phyloP scores from a whole-genome alignment of 1,140 invertebrate species.

The Pachyrhynchus sulphureomaculatus region DNA sequence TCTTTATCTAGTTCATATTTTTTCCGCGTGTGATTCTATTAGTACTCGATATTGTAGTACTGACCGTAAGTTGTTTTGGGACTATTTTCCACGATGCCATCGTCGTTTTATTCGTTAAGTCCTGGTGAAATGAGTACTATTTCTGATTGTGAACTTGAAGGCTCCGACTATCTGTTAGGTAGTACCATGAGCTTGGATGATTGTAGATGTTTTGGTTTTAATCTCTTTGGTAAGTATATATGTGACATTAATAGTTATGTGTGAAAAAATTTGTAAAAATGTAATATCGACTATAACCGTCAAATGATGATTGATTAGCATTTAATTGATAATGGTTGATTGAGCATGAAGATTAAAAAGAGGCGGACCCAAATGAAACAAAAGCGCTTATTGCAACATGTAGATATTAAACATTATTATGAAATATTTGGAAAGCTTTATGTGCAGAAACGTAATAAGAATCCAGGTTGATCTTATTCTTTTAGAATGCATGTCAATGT shows the following conservation, averaged over 20 bases:
- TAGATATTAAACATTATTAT: too few relatives aligned
- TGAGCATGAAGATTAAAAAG: too few relatives aligned
- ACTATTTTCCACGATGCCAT: slow-evolving; percentile 36
- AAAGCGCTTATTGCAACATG: too few relatives aligned
- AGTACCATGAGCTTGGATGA: slow-evolving; percentile 60
- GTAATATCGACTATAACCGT: too few relatives aligned
- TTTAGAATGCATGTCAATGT: too few relatives aligned
- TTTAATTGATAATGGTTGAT: too few relatives aligned
- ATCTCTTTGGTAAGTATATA: slow-evolving; percentile 56
- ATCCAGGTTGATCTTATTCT: too few relatives aligned
- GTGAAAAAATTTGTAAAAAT: too few relatives aligned
- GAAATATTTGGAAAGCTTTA: too few relatives aligned
- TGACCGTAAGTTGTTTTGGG: not conserved
- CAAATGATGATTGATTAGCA: too few relatives aligned
- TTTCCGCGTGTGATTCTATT: not conserved
- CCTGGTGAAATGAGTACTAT: slow-evolving; percentile 45
- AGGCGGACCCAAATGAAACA: too few relatives aligned
- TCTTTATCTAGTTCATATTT: slow-evolving; percentile 3
- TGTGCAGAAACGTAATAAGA: too few relatives aligned
- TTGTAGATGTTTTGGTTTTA: slow-evolving; percentile 55
- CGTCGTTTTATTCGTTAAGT: slow-evolving; percentile 43
- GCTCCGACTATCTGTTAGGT: slow-evolving; percentile 61
- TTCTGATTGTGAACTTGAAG: slow-evolving; percentile 57
- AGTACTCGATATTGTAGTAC: not conserved
- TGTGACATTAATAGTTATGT: not conserved